Base-by-base conservation (phyloP, 1,140 invertebrate genomes). In the Cherax destructor region DNA sequence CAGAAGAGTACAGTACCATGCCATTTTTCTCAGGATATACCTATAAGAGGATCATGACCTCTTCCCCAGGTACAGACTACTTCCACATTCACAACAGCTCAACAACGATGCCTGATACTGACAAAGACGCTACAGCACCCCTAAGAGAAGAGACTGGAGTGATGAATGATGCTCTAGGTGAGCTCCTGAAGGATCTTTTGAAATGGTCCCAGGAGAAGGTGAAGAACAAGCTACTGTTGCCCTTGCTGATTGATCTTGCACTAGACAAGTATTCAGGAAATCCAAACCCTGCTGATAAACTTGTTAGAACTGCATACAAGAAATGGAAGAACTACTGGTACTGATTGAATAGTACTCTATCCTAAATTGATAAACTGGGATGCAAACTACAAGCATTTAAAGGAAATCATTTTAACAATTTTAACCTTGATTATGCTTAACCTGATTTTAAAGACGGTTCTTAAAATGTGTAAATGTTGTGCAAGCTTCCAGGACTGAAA, bases 261-360 rank as follows among this genome's bases (percentile, higher is more conserved):
- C n/a, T 88, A 24, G 86, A 88, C 30, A 80, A 59, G 69, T 88
- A 88, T 50, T 7, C 13, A 24, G 86, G 86, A 24, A 80, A 88
- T 59, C 10, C 30, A 74, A 88, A 88, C 52, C 86, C 86, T 13
- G 86, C 86, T 9, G 86, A 88, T 47, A 88, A 88, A 49, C 41
- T 88, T 16, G 86, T 88, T 52, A 80, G 24, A n/a, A 50, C 41
- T 1, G 77, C 86, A 10, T 88, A 88, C 77, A 88, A 88, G 74
- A 88, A 88, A n/a, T 88, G 86, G 86, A 88, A 61, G 52, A 88
- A 88, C 52, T 79, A 88, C 52, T 61, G 76, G 52, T 88, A 80
- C 41, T 86, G 72, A 86, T 18, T 21, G 13, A 10, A 56, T 56
- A 65, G 61, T 65, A 18, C 61, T 65, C 61, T 6, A 41, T 41